A percentile compares a stretch with the other conserved stretches of the same genome.
Conservation (phyloP, 1,140 invertebrate species). For the Gonatopus flavifemur region DNA sequence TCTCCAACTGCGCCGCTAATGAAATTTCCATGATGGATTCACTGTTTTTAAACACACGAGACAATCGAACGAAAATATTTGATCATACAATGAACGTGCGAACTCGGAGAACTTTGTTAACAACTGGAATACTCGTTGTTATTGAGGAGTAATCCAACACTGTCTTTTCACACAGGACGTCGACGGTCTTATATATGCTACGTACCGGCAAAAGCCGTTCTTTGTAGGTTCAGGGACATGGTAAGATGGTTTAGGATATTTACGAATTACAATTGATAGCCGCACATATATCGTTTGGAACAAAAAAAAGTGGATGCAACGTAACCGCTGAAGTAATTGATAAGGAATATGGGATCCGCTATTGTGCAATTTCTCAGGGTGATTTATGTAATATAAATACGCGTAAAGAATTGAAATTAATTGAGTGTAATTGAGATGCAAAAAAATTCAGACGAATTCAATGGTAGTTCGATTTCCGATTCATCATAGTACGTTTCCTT, state of each 20-base stretch:
- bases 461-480: too few relatives aligned
- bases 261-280: conserved; percentile 2
- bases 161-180: conserved; percentile 45
- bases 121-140: conserved; percentile 24
- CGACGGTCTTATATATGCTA: conserved; percentile 49
- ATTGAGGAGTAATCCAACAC: conserved; percentile 42
- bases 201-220: conserved; percentile 42
- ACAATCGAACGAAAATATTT: conserved; percentile 2
- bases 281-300: too few relatives aligned
- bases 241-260: conserved; percentile 30
- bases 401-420: too few relatives aligned
- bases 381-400: too few relatives aligned
- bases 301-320: too few relatives aligned
- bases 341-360: too few relatives aligned
- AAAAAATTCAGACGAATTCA: too few relatives aligned
- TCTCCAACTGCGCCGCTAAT: background rate
- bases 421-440: too few relatives aligned
- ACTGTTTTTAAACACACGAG: background rate
- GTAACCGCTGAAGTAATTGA: too few relatives aligned
- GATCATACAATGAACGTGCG: background rate
- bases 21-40: conserved; percentile 24
- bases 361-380: too few relatives aligned
- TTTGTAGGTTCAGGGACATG: conserved; percentile 46
- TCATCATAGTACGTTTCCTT: too few relatives aligned
- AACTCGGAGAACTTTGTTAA: conserved; percentile 11